Evolutionary conservation across 2,888 invertebrate genomes (phyloP).

Genomic region (Acanthosepion lycidas): DNA sequence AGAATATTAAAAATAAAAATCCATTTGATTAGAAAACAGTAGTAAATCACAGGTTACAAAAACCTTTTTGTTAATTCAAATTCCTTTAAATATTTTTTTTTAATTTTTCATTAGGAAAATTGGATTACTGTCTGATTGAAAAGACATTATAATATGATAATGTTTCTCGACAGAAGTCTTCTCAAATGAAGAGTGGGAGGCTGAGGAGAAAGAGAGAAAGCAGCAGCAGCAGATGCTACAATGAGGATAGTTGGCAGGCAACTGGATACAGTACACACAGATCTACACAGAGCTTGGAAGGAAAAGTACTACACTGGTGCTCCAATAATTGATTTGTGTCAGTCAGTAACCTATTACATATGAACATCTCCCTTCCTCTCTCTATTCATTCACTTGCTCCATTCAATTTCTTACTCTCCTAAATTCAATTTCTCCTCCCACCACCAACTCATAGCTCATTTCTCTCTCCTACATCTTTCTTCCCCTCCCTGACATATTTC

Average conservation of each 20-base stretch:
- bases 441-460: background rate
- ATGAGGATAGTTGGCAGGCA: conserved; percentile 14
- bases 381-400: background rate
- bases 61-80: too few relatives aligned
- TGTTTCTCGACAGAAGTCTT: background rate
- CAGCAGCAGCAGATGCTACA: background rate
- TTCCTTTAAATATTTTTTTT: too few relatives aligned
- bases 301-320: background rate
- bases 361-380: background rate
- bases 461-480: background rate
- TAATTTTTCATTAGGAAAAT: too few relatives aligned
- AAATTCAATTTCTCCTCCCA: background rate
- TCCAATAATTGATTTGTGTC: background rate
- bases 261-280: background rate
- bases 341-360: conserved; percentile 33
- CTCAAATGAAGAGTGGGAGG: background rate
- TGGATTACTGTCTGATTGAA: too few relatives aligned
- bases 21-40: too few relatives aligned
- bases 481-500: background rate
- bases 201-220: background rate
- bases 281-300: background rate
- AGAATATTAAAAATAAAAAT: too few relatives aligned
- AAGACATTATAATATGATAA: background rate
- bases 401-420: background rate
- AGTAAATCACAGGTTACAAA: too few relatives aligned